phyloP scores from a whole-genome alignment of 1,140 invertebrate species.

The Temnothorax nylanderi region DNA sequence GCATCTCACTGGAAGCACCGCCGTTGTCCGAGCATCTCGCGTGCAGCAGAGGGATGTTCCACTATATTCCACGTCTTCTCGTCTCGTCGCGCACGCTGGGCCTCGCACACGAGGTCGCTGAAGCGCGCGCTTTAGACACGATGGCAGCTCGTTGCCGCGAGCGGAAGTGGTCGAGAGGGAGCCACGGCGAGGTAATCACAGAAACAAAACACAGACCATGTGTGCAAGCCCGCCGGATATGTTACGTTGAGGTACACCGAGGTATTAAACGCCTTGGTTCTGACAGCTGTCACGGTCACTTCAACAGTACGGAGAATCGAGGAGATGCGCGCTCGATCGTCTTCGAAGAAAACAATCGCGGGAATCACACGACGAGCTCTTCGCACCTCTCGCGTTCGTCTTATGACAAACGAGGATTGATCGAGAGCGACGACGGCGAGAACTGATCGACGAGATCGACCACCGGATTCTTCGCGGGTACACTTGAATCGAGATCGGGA shows the following conservation, averaged over 20 bases:
- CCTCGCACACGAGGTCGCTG: slow-evolving; percentile 5
- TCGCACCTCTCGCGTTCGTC: slow-evolving; percentile 2
- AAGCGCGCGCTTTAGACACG: slow-evolving; percentile 37
- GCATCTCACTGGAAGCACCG: slow-evolving; percentile 10
- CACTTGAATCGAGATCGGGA: slow-evolving; percentile 34
- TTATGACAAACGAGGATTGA: neutral
- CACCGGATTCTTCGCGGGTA: neutral
- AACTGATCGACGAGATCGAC: neutral
- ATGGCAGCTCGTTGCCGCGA: slow-evolving; percentile 30
- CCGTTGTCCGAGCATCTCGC: neutral
- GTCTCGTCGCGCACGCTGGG: neutral
- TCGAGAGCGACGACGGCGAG: neutral
- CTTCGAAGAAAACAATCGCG: neutral
- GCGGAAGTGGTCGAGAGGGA: slow-evolving; percentile 56
- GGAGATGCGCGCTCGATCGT: neutral
- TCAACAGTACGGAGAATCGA: neutral
- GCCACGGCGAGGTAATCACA: slow-evolving; percentile 59
- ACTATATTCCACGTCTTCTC: neutral
- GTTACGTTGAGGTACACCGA: neutral
- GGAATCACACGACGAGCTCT: neutral
- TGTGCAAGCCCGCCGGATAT: slow-evolving; percentile 48
- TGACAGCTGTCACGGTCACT: neutral
- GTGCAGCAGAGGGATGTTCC: neutral
- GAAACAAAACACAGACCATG: slow-evolving; percentile 72
- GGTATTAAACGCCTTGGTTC: neutral